Conservation (phyloP, 2,888 invertebrate genomes). For the Pollenia griseotomentosa region DNA sequence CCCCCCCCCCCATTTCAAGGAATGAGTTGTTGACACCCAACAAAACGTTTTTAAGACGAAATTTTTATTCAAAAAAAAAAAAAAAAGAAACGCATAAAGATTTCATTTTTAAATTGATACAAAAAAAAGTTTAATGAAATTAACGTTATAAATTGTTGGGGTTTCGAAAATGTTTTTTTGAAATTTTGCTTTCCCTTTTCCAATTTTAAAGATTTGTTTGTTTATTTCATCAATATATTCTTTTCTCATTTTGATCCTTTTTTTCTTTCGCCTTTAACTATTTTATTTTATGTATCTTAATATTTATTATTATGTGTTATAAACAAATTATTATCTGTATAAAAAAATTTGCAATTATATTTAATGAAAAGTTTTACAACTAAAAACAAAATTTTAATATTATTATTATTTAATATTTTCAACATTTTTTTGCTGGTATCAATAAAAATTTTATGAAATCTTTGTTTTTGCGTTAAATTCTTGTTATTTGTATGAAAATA, state of each 20-base stretch:
- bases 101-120: background rate
- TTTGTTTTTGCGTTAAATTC: slow-evolving; percentile 76
- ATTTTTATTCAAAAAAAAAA: background rate
- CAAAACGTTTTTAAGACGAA: background rate
- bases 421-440: slow-evolving; percentile 71
- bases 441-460: slow-evolving; percentile 75
- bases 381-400: slow-evolving; percentile 49
- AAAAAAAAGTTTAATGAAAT: background rate
- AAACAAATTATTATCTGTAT: slow-evolving; percentile 59
- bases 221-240: background rate
- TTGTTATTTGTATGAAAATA: slow-evolving; percentile 45
- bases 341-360: slow-evolving; percentile 59
- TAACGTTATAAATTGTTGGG: slow-evolving; percentile 13
- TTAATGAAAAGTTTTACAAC: slow-evolving; percentile 42
- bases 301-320: slow-evolving; percentile 60
- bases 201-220: slow-evolving; percentile 14
- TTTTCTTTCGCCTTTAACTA: slow-evolving; percentile 48
- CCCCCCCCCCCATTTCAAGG: background rate
- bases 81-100: slow-evolving; percentile 16
- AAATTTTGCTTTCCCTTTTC: background rate
- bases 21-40: slow-evolving; percentile 15
- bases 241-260: background rate
- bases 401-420: slow-evolving; percentile 69
- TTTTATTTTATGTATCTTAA: slow-evolving; percentile 56
- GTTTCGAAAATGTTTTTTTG: slow-evolving; percentile 5